A percentile compares a stretch with the other conserved stretches of the same genome.
Conservation (phyloP, 2,113 vertebrate species). For the Mohoua ochrocephala region DNA sequence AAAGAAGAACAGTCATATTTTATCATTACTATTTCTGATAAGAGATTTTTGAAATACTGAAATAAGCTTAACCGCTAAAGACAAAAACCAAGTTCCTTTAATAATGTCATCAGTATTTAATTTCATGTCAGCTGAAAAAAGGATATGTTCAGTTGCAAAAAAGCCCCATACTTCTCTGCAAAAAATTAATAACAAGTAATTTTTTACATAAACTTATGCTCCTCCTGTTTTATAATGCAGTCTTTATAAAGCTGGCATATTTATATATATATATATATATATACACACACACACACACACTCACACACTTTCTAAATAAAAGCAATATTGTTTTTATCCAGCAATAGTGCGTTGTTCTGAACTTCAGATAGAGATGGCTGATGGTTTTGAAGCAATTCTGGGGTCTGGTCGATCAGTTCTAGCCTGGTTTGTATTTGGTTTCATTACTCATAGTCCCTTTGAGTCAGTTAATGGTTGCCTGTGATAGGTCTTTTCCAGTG, state of each 20-base stretch:
- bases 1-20: not conserved
- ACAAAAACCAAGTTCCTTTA: not conserved
- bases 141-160: not conserved
- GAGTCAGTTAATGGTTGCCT: not conserved
- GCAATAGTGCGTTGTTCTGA: not conserved
- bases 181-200: not conserved
- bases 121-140: not conserved
- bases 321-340: not conserved
- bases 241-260: not conserved
- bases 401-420: not conserved
- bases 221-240: not conserved
- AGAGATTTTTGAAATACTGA: not conserved
- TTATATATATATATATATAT: too few species aligned
- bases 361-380: not conserved
- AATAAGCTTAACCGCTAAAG: not conserved
- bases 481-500: not conserved
- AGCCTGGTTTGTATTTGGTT: not conserved
- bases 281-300: too few species aligned
- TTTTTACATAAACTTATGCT: not conserved
- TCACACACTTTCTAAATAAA: too few species aligned
- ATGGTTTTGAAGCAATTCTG: not conserved
- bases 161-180: rapidly evolving
- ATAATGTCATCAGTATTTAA: not conserved
- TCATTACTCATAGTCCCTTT: not conserved
- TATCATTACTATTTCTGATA: not conserved